Evolutionary conservation across 2,888 invertebrate genomes (phyloP).

Genomic region (Trisateles emortualis): DNA sequence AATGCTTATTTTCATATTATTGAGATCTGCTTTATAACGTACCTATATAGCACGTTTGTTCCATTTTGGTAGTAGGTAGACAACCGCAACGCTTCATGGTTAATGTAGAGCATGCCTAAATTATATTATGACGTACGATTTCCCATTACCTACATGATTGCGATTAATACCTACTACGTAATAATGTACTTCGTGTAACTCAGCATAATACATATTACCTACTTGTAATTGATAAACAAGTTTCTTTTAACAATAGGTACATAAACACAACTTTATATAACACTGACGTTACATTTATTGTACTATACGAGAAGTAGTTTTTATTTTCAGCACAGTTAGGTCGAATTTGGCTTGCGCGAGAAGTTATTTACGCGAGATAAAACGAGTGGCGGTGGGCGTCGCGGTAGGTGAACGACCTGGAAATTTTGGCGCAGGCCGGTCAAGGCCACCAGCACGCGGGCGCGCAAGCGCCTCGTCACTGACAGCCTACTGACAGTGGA

Average conservation of each 20-base stretch:
- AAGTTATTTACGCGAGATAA: conserved; percentile 79
- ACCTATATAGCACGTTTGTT: too few relatives aligned
- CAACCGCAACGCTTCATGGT: too few relatives aligned
- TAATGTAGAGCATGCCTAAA: conserved; percentile 9
- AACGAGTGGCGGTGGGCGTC: conserved; percentile 81
- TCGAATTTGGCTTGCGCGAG: conserved; percentile 52
- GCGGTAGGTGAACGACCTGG: conserved; percentile 82
- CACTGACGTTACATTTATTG: conserved; percentile 49
- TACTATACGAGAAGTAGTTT: conserved; percentile 42
- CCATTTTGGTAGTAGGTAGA: too few relatives aligned
- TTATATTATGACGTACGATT: conserved; percentile 11
- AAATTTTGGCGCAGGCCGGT: conserved; percentile 87
- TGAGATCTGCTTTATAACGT: too few relatives aligned
- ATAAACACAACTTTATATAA: conserved; percentile 81
- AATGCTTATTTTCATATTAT: too few relatives aligned
- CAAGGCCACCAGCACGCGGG: conserved; percentile 76
- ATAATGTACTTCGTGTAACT: conserved; percentile 51
- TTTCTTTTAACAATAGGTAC: conserved; percentile 78
- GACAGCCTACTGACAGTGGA: conserved; percentile 40
- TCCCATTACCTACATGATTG: conserved; percentile 18
- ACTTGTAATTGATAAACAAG: conserved; percentile 80
- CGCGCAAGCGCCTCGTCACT: conserved; percentile 69
- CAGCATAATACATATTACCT: conserved; percentile 58
- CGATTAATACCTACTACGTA: conserved; percentile 31
- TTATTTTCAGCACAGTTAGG: conserved; percentile 48